phyloP scores from a whole-genome alignment of 2,888 invertebrate species.

The Sinohyriopsis cumingii region DNA sequence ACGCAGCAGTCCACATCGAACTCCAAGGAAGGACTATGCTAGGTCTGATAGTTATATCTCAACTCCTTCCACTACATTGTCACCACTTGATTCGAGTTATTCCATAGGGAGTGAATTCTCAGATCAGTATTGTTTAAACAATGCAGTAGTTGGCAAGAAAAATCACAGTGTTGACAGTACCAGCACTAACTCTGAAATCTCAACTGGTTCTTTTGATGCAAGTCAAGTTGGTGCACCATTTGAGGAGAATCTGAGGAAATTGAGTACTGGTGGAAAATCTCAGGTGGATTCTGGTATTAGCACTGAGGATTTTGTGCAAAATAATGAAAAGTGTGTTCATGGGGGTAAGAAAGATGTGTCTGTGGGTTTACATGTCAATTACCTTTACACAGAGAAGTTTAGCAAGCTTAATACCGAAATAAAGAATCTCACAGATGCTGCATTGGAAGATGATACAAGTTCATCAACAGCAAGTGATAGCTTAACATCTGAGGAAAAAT shows the following conservation, averaged over 20 bases:
- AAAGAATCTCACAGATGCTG: constrained; percentile 34
- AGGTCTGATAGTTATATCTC: constrained; percentile 43
- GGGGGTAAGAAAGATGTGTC: constrained; percentile 35
- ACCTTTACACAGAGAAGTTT: constrained; percentile 49
- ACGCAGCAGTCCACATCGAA: constrained; percentile 56
- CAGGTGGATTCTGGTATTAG: constrained; percentile 58
- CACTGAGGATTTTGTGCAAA: constrained; percentile 44
- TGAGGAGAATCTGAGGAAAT: constrained; percentile 43
- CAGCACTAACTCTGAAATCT: constrained; percentile 53
- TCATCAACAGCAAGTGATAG: constrained; percentile 51
- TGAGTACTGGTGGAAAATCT: constrained; percentile 47
- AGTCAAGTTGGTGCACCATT: constrained; percentile 38
- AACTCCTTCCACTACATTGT: constrained; percentile 47
- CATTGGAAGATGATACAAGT: constrained; percentile 29
- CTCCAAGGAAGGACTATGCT: constrained; percentile 61
- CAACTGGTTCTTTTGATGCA: constrained; percentile 46
- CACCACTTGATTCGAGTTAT: constrained; percentile 48
- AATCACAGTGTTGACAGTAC: constrained; percentile 49
- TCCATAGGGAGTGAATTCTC: constrained; percentile 34
- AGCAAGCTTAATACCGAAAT: constrained; percentile 41
- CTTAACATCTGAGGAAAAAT: constrained; percentile 59
- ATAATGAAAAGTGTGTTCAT: constrained; percentile 56
- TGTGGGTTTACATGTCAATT: constrained; percentile 61
- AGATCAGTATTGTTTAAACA: constrained; percentile 26
- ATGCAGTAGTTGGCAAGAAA: constrained; percentile 20